Percentiles rank a stretch among this genome's conserved stretches.
Evolutionary conservation across 2,797 vertebrate species (phyloP).

Genomic region (Macrochelys suwanniensis): DNA sequence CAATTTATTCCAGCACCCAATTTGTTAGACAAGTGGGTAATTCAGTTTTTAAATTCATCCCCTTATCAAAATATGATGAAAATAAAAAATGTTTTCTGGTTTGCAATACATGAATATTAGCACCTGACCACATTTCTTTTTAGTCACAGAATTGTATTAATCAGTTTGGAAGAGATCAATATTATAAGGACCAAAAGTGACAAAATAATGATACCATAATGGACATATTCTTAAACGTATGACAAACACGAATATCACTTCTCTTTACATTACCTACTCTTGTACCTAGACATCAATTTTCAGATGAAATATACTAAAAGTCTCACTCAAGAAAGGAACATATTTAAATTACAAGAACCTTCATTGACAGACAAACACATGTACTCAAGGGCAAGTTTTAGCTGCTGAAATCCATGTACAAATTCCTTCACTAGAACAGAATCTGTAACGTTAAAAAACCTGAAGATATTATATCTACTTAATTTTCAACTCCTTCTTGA

Average conservation of each 20-base stretch:
- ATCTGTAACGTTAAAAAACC: not conserved
- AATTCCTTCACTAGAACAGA: not conserved
- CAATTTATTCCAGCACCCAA: not conserved
- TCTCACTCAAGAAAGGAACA: not conserved
- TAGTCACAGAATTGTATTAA: conserved; percentile 22
- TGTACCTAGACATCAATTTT: not conserved
- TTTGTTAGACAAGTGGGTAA: not conserved
- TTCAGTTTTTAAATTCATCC: conserved; percentile 5
- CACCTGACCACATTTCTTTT: conserved; percentile 19
- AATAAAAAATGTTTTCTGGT: conserved; percentile 16
- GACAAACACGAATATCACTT: not conserved
- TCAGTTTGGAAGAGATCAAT: conserved; percentile 16
- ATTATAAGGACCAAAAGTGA: not conserved
- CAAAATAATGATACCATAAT: not conserved
- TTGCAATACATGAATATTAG: conserved; percentile 8
- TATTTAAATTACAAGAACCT: not conserved
- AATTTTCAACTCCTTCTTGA: conserved; percentile 7
- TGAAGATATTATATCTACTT: not conserved
- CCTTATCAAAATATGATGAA: not conserved
- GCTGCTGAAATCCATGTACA: not conserved
- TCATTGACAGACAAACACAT: not conserved
- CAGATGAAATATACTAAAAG: not conserved
- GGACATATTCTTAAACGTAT: not conserved
- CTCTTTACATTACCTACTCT: not conserved
- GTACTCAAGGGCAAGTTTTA: not conserved